Conservation (phyloP, 53 echinoderm and acorn worm species). For the Temnopleurus reevesii region DNA sequence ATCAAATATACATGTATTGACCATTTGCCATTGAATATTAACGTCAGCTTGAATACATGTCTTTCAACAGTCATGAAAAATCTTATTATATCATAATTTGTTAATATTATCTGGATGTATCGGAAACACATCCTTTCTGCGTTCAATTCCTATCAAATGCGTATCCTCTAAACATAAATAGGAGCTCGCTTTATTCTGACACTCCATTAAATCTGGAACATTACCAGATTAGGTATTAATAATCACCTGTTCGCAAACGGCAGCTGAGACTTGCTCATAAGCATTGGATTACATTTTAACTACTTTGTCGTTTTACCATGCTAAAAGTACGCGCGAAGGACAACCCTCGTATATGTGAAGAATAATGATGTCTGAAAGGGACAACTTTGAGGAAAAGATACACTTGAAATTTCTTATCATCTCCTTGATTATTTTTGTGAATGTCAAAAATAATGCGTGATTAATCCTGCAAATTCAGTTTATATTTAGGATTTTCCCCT, state of each 20-base stretch:
- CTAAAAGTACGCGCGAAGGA: slow-evolving; percentile 2
- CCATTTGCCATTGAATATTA: no score
- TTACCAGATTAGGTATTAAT: slow-evolving; percentile 36
- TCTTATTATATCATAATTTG: no score
- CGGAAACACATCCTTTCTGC: not conserved
- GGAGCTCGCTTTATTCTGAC: not conserved
- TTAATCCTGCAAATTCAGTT: no score
- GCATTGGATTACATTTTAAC: slow-evolving; percentile 11
- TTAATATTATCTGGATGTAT: no score
- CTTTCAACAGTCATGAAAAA: no score
- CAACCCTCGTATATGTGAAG: not conserved
- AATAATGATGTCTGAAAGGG: no score
- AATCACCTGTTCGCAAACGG: slow-evolving; percentile 22
- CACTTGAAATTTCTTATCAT: no score
- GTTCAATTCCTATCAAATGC: not conserved
- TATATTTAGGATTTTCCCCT: no score
- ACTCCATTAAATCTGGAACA: slow-evolving; percentile 10
- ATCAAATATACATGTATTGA: not conserved
- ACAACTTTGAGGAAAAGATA: no score
- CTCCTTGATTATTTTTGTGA: no score
- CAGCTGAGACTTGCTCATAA: slow-evolving; percentile 38
- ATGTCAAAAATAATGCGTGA: no score
- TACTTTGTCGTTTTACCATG: slow-evolving; percentile 14
- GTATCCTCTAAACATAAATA: slow-evolving; percentile 16
- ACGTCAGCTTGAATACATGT: no score